Evolutionary conservation across 1,140 invertebrate genomes (phyloP), one percentile per base, ranked within the genome.

Genomic region (Cecropterus lyciades): DNA sequence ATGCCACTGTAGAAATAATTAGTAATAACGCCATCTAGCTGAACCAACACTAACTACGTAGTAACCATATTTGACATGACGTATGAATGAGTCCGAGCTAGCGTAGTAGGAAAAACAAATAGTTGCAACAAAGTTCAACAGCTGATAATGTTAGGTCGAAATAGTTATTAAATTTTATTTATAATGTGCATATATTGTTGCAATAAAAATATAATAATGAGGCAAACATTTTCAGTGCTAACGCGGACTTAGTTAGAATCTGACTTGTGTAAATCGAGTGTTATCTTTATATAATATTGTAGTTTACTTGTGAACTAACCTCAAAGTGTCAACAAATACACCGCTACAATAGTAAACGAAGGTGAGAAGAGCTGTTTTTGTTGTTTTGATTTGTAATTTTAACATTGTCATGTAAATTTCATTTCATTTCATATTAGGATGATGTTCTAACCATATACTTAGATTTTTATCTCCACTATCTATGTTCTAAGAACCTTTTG

Each of bases 131-230:
- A 71, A 78, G 73, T 78, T 75, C 73, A 78, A 69, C 70, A 75
- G 75, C 73, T 78, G 75, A 78, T 78, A 75, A 65, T 60, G 64
- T 40, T 69, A 60, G 66, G 71, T 71, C 67, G 66, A 77, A 71
- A 67, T 69, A 63, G 62, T 67, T 67, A 66, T 65, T 77, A 60
- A 27, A 60, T 37, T 37, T 37, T 37, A 16, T 64, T 73, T 57
- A 72, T 40, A 27, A 66, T 64, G 52, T 53, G 16, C 13, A 63
- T 40, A 62, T 71, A 68, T 62, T 49, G 27, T 46, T 17, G 27
- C 56, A 60, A 48, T 69, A 59, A 72, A 75, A 75, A 55, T 67
- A 67, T 52, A 57, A 49, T 57, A 67, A 69, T 69, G 60, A 49
- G 46, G 49, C 45, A 49, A 46, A 62, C 45, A 49, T 37, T 62